Base-by-base conservation (phyloP, 2,797 vertebrate genomes). In the Eulemur coronatus region DNA sequence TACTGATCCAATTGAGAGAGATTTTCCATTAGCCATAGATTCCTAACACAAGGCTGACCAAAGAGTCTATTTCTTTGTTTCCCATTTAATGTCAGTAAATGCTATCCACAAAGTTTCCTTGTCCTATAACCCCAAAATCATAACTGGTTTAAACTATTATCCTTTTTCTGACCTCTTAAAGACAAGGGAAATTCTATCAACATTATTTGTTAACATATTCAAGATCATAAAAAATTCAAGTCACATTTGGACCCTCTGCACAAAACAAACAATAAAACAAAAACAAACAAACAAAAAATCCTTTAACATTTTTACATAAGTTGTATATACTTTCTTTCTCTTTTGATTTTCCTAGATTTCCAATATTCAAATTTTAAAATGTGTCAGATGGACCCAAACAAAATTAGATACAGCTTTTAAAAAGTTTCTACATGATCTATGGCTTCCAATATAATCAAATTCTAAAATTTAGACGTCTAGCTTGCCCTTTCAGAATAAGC, bases 361-460 rank as follows among this genome's bases (percentile, higher is more conserved):
- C n/a, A 88, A 79, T 35, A 88, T 86, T 91, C 46, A 87, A 26
- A 95, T 82, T 95, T 95, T 93, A 89, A 89, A 73, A 79, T 65
- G 24, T 88, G 50, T 35, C 59, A 30, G n/a, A 82, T 38, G 7
- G 84, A 95, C 17, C 18, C 57, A 93, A 91, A 94, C 38, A 80
- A 72, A 97, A 90, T 28, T 38, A 89, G 50, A 76, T 24, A 75
- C 1, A 94, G 67, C 5, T 88, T 70, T 80, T 41, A 8, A 63
- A 95, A 96, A 84, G 48, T 85, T 87, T 91, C 82, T 50, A 38
- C 41, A 55, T 55, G 43, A 94, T 65, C 57, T 69, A 80, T n/a
- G 50, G 22, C 73, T 96, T 92, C 63, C 10, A 85, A 72, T 72
- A 76, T 6, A 30, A 12, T 63, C n/a, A 48, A 86, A 95, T 67